Evolutionary conservation across 2,113 vertebrate species (phyloP), one percentile per base, ranked within the genome.

Genomic region (Rhadina sibilatrix): DNA sequence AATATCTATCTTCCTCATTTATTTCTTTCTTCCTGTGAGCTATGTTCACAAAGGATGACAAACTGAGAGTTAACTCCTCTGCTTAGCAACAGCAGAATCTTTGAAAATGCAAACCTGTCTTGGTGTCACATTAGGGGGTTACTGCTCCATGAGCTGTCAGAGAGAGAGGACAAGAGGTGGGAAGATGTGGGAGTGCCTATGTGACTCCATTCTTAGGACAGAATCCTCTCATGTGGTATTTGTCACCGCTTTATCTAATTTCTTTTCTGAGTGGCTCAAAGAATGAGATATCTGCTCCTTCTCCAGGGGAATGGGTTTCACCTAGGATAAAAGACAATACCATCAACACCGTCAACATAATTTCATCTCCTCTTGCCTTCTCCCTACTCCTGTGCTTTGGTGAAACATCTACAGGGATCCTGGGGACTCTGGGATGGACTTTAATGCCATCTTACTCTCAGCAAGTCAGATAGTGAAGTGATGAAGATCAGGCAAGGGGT

Each of bases 1-100:
- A 91, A 87, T 81, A 77, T 49, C 9, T 64, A 24, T 83, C n/a
- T 91, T 89, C 37, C 40, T 87, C 18, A 47, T 72, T 85, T 87
- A 40, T 94, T 82, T 69, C 44, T 61, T 95, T 25, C 65, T 89
- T 91, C 46, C 89, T 50, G 25, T 2, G 5, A 83, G 24, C 38
- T 0, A 0, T 2, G 0, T 65, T 90, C 59, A 50, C 54, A 61
- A 71, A 89, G 42, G 16, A 75, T 78, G 65, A 92, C 69, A 87
- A 90, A 84, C 66, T 27, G 72, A 78, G 46, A 83, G 33, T 80
- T 93, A 90, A 80, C 38, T 86, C 50, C 71, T 96, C 79, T 96
- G 84, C 95, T 95, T 94, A 95, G 87, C 90, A 95, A 95, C 91
- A 94, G 75, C 71, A 87, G 84, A 91, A 89, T 75, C 54, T 90